Evolutionary conservation across 2,888 invertebrate species (phyloP), one percentile per base, ranked within the genome.

Genomic region (Pocota personata): DNA sequence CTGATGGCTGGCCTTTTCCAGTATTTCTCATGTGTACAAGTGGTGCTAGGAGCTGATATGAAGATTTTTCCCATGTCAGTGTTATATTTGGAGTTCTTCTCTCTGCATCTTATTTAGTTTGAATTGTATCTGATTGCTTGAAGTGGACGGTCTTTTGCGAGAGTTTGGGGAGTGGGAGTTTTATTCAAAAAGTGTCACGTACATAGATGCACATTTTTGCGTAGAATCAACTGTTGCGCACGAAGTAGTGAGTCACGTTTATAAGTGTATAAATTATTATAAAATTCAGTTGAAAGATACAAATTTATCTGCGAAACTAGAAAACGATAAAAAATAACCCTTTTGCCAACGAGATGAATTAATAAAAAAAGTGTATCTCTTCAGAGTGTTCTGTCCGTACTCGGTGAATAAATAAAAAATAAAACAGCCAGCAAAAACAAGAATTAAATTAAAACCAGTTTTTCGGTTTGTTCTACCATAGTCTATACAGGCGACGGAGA

Each of bases 51-150:
- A 40, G 52, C 43, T 62, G 80, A 77, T 86, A 77, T 55, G 66
- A 82, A 86, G 82, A 82, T 82, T 86, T 80, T 86, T 77, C 77
- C 82, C 86, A 73, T 79, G 50, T 67, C 82, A 86, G 86, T 86
- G 66, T 86, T 77, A 77, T 62, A 72, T 72, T 82, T 72, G 82
- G 82, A 86, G 86, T 86, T 86, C 80, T 82, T 43, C 71, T 76
- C 62, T 86, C 64, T 86, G 86, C 77, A 82, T 86, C 76, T 86
- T 48, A 3, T 30, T 48, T 60, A 6, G 16, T 48, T 12, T 46
- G 78, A 71, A 40, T 64, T 58, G 12, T 67, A 32, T 57, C 52
- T 46, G 32, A n/a, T 40, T n/a, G 58, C 50, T 16, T 24, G 14
- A 14, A 37, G 40, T 14, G 48, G 8, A 24, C 40, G n/a, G n/a